Conservation (phyloP, 2,113 vertebrate genomes). For the Orycteropus afer region DNA sequence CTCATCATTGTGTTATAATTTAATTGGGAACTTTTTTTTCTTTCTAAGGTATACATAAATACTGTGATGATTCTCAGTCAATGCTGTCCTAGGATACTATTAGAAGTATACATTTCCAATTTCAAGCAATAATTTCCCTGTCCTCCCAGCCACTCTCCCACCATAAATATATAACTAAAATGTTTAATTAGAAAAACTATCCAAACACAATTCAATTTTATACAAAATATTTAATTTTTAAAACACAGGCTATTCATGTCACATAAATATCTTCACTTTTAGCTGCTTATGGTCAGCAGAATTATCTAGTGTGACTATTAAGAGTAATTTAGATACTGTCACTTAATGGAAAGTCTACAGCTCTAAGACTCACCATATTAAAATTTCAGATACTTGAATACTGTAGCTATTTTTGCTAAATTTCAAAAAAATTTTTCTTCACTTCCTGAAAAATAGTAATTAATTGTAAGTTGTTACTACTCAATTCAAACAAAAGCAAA, state of each 20-base stretch:
- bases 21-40: slow-evolving; percentile 12
- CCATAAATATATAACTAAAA: slow-evolving; percentile 1
- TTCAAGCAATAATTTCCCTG: slow-evolving; percentile 58
- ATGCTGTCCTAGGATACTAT: neutral
- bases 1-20: neutral
- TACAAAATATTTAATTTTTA: slow-evolving; percentile 78
- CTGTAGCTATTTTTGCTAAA: slow-evolving; percentile 70
- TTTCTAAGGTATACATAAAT: neutral
- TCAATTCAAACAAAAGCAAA: slow-evolving; percentile 77
- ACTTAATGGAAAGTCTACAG: slow-evolving; percentile 73
- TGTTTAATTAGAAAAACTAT: slow-evolving; percentile 64
- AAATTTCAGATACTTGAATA: slow-evolving; percentile 77
- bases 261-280: slow-evolving; percentile 78
- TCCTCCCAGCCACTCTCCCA: slow-evolving; percentile 66
- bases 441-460: slow-evolving; percentile 68
- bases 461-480: slow-evolving; percentile 75
- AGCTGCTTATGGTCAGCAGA: slow-evolving; percentile 66
- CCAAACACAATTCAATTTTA: slow-evolving; percentile 75
- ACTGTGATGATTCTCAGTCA: slow-evolving; percentile 22
- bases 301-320: slow-evolving; percentile 74
- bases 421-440: slow-evolving; percentile 74
- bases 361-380: slow-evolving; percentile 76
- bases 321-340: slow-evolving; percentile 79
- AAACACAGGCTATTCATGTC: slow-evolving; percentile 75
- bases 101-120: slow-evolving; percentile 20